These are phyloP conservation scores for Arctocebus calabarensis DNA, from an alignment of 2,797 vertebrate genomes.

Conservation along the genomic window DNA sequence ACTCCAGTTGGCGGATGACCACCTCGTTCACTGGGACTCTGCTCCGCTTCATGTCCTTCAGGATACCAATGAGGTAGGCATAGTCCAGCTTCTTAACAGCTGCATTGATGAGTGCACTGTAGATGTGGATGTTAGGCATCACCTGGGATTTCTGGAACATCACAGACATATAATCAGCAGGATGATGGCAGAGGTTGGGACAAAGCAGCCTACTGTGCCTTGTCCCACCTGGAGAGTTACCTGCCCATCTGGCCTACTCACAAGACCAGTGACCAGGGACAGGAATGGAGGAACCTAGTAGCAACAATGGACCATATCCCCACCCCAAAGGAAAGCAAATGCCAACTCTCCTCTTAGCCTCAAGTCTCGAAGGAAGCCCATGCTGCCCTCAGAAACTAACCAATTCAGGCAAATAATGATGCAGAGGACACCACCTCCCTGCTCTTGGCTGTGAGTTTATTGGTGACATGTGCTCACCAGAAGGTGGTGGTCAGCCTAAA, in stretches of 20 bases:
- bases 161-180: background rate
- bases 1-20: conserved; percentile 95
- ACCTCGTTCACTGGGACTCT: conserved; percentile 93
- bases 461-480: background rate
- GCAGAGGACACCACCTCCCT: background rate
- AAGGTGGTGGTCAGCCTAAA: background rate
- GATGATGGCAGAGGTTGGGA: fast-evolving
- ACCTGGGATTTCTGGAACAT: conserved; percentile 90
- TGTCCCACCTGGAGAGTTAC: background rate
- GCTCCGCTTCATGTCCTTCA: conserved; percentile 91
- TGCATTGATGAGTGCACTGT: conserved; percentile 93
- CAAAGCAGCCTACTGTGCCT: background rate
- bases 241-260: background rate
- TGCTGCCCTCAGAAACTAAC: background rate
- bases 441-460: background rate
- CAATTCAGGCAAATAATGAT: background rate
- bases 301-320: background rate
- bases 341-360: background rate
- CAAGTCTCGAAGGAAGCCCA: background rate
- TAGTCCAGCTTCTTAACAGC: conserved; percentile 93
- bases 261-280: background rate
- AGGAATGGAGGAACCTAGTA: background rate
- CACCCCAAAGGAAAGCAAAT: background rate
- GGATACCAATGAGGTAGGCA: conserved; percentile 91
- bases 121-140: conserved; percentile 92